These are phyloP conservation scores for Xiphophorus birchmanni DNA, from an alignment of 2,797 vertebrate genomes.

Conservation along the genomic window DNA sequence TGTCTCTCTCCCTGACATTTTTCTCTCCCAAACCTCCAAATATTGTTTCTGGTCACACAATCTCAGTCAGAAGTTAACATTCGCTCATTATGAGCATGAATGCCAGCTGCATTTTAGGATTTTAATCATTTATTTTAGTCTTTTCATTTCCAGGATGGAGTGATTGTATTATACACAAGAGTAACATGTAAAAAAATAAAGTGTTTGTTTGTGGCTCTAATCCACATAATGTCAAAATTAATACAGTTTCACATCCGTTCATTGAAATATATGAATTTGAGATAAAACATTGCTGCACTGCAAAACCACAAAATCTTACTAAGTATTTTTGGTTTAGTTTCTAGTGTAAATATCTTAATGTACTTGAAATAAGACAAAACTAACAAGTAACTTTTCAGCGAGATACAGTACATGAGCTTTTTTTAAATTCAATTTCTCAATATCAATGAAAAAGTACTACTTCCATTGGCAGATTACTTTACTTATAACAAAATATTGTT, in stretches of 20 bases:
- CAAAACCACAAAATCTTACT: no score
- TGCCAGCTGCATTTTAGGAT: background rate
- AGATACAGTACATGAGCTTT: no score
- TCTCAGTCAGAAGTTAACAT: background rate
- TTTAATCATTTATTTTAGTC: background rate
- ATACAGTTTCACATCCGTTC: background rate
- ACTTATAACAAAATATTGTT: no score
- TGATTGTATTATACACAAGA: background rate
- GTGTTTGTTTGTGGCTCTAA: background rate
- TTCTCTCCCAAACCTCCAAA: conserved; percentile 16
- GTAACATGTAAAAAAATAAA: background rate
- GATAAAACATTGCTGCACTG: background rate
- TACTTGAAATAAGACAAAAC: no score
- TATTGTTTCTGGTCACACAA: conserved; percentile 5
- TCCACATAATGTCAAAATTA: background rate
- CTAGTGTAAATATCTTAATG: no score
- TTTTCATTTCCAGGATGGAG: background rate
- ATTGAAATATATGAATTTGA: background rate
- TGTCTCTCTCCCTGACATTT: conserved; percentile 30
- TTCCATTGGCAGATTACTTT: no score
- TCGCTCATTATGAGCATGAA: background rate
- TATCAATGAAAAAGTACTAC: no score
- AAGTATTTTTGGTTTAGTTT: no score
- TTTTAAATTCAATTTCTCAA: no score
- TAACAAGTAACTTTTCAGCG: no score